Base-by-base conservation (phyloP, 1,140 invertebrate species). In the Ceratitis capitata region DNA sequence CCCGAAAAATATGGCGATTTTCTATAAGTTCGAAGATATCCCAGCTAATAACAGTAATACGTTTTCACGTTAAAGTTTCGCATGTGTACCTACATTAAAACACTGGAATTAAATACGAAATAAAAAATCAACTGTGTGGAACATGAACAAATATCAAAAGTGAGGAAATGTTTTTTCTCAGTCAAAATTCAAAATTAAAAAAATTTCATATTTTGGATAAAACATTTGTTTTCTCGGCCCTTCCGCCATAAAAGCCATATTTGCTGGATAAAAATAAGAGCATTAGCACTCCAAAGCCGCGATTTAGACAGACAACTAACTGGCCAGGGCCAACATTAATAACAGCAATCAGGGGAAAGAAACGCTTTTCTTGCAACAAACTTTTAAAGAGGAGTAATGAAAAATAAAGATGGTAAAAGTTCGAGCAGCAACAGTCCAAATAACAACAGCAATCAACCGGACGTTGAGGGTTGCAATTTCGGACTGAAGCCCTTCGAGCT, bases 181-280 rank as follows among this genome's bases (percentile, higher is more conserved):
- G 23, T 78, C 69, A 78, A 78, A 78, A 78, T 78, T 78, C 69
- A 78, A 78, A 78, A 78, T 78, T 78, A 4, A 78, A 78, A 78
- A 78, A 42, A 78, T 45, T 78, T 78, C 6, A 42, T n/a, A 23
- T 78, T 45, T 14, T 45, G 69, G 39, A 78, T 45, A 78, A 78
- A 78, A 78, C 39, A 23, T 78, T 23, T 78, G 69, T 45, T 78
- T 14, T n/a, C 69, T 26, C 23, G 42, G 69, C 39, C 69, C n/a
- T 14, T 45, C 23, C 39, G 14, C 9, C 3, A 39, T 6, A 35
- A 69, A 16, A 29, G 16, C 35, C 29, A 14, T 5, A 16, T 69
- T 35, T 69, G 14, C 16, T 14, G 7, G 12, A 35, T 19, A 78
- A 42, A 39, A 32, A 78, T 45, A 26, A 45, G 35, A 42, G 29